Base-by-base conservation (phyloP, 2,888 invertebrate genomes). In the Itoplectis maculator region DNA sequence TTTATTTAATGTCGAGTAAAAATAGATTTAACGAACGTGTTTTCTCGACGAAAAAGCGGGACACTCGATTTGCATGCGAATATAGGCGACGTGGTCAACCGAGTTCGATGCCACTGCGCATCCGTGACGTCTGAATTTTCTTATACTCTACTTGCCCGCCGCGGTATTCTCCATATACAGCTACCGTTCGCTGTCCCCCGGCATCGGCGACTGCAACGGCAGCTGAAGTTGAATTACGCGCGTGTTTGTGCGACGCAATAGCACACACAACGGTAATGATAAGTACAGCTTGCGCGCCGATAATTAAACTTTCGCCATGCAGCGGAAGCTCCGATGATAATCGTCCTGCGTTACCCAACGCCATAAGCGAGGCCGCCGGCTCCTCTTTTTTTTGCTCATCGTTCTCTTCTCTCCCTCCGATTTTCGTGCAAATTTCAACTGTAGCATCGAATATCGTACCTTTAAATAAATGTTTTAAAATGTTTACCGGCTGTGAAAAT, bases 251-350 rank as follows among this genome's bases (percentile, higher is more conserved):
- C 59, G 45, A 59, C 35, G 70, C 35, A n/a, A 29, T 61, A 13
- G 59, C 72, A 11, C 37, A 54, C 37, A 49, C 72, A 8, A 45
- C 29, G 7, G 13, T 76, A 72, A 42, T 54, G 66, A 61, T 42
- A 65, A 70, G 13, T 45, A 15, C 15, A 47, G 54, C 23, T 35
- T 49, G 56, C 9, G 42, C 42, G 68, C 15, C n/a, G 72, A 66
- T 83, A 81, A 83, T 83, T 83, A 83, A 85, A 82, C 70, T 81
- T 81, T 81, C 82, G 77, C 72, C 77, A 63, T 65, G 63, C 70
- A 29, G 37, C 72, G 69, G 75, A 59, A 79, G 68, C 68, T 59
- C 61, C 13, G 68, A 76, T 47, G 73, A 79, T 79, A 84, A 84
- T 79, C 79, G 72, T 65, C 77, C 56, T 72, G 72, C 61, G 69